phyloP scores from a whole-genome alignment of 2,113 vertebrate genomes.

The Eulacestoma nigropectus region DNA sequence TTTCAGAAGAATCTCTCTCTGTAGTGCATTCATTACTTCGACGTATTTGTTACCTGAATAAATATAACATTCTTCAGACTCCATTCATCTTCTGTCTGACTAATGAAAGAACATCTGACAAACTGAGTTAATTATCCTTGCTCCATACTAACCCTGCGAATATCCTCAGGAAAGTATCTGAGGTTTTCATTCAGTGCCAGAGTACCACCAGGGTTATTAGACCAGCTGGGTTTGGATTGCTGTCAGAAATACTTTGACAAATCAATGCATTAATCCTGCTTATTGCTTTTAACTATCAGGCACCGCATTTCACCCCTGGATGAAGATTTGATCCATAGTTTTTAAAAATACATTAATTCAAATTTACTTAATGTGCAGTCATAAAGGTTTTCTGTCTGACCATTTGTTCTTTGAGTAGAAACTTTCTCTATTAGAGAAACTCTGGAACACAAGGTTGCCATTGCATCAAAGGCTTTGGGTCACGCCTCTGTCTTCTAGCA shows the following conservation, averaged over 20 bases:
- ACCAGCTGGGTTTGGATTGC: background rate
- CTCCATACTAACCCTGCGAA: background rate
- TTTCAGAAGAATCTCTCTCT: background rate
- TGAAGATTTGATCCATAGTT: background rate
- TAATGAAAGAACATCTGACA: background rate
- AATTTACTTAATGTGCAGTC: background rate
- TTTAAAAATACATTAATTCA: background rate
- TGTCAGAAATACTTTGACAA: background rate
- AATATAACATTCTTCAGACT: background rate
- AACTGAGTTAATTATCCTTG: background rate
- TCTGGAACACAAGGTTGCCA: background rate
- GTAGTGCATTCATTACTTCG: background rate
- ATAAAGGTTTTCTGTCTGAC: background rate
- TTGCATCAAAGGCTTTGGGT: background rate
- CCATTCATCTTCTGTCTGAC: background rate
- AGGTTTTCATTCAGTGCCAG: background rate
- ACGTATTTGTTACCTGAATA: background rate
- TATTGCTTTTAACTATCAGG: background rate
- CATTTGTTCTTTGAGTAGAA: background rate
- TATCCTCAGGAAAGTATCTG: background rate
- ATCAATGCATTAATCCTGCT: background rate
- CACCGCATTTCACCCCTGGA: background rate
- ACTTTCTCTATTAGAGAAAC: background rate
- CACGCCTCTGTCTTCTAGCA: background rate
- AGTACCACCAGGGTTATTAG: background rate